A percentile compares a stretch with the other conserved stretches of the same genome.
Conservation (phyloP, 2,797 vertebrate species). For the Hyperoplus immaculatus region DNA sequence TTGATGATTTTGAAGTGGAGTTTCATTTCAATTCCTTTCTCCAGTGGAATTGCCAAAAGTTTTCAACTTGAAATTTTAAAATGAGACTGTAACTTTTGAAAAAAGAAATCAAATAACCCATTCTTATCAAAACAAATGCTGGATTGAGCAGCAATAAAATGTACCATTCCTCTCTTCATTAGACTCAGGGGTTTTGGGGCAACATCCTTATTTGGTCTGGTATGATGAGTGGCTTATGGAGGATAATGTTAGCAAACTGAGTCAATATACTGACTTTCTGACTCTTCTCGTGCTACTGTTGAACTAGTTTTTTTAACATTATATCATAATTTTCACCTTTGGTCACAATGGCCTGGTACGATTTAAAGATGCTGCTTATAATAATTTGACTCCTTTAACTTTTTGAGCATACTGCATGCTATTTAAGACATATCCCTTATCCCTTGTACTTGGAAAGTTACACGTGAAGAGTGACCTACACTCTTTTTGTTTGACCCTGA, state of each 20-base stretch:
- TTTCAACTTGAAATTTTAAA: not conserved
- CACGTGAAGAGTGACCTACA: slow-evolving; percentile 59
- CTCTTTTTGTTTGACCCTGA: slow-evolving; percentile 59
- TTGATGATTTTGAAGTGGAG: slow-evolving; percentile 14
- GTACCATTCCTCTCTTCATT: not conserved
- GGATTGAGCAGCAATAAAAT: slow-evolving; percentile 10
- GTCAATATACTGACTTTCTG: slow-evolving; percentile 4
- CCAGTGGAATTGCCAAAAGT: not conserved
- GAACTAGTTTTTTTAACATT: not conserved
- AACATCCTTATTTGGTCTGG: slow-evolving; percentile 32
- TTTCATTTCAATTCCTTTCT: slow-evolving; percentile 30
- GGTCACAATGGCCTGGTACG: not conserved
- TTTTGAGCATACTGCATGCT: not conserved
- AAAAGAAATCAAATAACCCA: not conserved
- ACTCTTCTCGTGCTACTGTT: not conserved
- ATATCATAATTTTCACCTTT: not conserved
- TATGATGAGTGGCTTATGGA: slow-evolving; percentile 1
- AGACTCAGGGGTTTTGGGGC: not conserved
- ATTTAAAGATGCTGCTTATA: not conserved
- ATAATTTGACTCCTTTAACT: not conserved
- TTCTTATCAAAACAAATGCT: not conserved
- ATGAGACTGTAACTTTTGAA: not conserved
- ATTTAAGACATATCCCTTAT: slow-evolving; percentile 16
- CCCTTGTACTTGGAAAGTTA: slow-evolving; percentile 45
- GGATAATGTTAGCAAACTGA: slow-evolving; percentile 12